Percentiles rank a stretch among this genome's conserved stretches.
Conservation (phyloP, 1,140 invertebrate genomes). For the Drosophila kurseongensis region DNA sequence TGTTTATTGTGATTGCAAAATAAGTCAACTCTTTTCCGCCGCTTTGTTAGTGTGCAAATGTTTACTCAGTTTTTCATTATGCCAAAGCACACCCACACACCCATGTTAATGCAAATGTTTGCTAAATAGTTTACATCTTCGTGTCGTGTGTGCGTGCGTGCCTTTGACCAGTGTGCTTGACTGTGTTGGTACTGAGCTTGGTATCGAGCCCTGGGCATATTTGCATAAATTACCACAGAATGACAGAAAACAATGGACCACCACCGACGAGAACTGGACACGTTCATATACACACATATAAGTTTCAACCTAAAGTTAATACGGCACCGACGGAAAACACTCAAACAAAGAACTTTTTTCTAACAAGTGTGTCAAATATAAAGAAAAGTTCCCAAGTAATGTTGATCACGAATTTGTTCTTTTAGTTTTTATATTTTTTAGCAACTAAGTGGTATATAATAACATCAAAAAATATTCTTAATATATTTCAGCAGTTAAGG, state of each 20-base stretch:
- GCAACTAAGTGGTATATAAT: no score
- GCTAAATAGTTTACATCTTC: constrained; percentile 56
- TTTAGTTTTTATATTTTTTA: no score
- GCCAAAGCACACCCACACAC: constrained; percentile 39
- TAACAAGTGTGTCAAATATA: no score
- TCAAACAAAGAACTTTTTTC: no score
- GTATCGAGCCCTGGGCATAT: constrained; percentile 41
- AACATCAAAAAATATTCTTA: no score
- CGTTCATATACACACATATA: constrained; percentile 10
- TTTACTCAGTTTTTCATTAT: constrained; percentile 55
- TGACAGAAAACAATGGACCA: constrained; percentile 43
- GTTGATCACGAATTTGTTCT: no score
- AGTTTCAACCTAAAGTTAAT: background rate
- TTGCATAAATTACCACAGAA: constrained; percentile 46
- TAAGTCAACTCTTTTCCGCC: constrained; percentile 23
- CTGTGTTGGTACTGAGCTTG: constrained; percentile 3
- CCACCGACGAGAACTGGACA: constrained; percentile 10
- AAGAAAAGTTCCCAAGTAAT: no score
- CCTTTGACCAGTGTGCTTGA: constrained; percentile 13
- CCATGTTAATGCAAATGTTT: constrained; percentile 55
- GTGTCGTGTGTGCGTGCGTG: constrained; percentile 12
- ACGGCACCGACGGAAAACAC: background rate
- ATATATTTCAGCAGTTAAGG: no score
- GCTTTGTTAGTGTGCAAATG: constrained; percentile 35
- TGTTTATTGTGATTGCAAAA: constrained; percentile 45